Conservation (phyloP, 2,888 invertebrate genomes). For the Muscina levida region DNA sequence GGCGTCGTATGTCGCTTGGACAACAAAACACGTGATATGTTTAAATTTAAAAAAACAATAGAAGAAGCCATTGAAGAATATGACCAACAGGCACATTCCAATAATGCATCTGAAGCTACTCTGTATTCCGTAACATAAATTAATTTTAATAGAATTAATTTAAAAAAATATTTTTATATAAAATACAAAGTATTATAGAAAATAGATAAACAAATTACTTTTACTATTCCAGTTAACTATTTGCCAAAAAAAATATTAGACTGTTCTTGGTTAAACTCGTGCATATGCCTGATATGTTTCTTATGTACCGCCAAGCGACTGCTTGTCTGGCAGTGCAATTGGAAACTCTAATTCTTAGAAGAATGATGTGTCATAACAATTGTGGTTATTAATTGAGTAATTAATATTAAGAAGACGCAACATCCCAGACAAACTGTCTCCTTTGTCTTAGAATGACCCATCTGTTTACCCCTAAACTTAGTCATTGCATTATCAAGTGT, state of each 20-base stretch:
- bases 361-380: conserved; percentile 71
- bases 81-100: conserved; percentile 66
- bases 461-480: no score
- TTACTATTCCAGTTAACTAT: no score
- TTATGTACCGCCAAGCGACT: conserved; percentile 54
- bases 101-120: conserved; percentile 71
- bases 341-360: conserved; percentile 71
- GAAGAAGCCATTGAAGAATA: conserved; percentile 79
- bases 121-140: conserved; percentile 51
- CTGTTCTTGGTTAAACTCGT: no score
- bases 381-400: conserved; percentile 71
- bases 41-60: conserved; percentile 71
- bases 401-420: conserved; percentile 22
- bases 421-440: conserved; percentile 56
- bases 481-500: neutral
- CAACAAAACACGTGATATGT: conserved; percentile 71
- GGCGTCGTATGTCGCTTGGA: conserved; percentile 76
- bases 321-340: conserved; percentile 57
- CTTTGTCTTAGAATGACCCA: neutral
- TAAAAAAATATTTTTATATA: neutral
- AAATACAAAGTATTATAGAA: conserved; percentile 4
- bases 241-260: neutral
- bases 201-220: no score
- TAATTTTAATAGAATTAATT: neutral
- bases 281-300: no score